Percentiles rank a stretch among this genome's conserved stretches.
Conservation (phyloP, 2,113 vertebrate genomes). For the Paramisgurnus dabryanus region DNA sequence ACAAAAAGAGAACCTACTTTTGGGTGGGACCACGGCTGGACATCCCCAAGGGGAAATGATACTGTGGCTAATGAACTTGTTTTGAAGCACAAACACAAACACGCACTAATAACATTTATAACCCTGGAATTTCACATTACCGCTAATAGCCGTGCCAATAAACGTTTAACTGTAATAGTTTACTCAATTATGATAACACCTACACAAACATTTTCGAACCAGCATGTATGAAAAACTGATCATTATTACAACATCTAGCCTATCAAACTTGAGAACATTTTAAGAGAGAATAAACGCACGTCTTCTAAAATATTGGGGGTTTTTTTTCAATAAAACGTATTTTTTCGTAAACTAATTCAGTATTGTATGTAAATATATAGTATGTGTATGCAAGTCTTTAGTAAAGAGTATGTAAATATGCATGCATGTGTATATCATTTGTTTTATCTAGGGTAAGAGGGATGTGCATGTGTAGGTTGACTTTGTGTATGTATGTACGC, state of each 20-base stretch:
- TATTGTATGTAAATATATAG: too few relatives aligned
- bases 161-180: neutral
- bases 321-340: neutral
- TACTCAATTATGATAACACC: neutral
- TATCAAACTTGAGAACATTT: neutral
- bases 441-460: slow-evolving; percentile 44
- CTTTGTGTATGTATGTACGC: slow-evolving; percentile 54
- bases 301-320: neutral
- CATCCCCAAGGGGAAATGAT: slow-evolving; percentile 9
- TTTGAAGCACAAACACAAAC: neutral
- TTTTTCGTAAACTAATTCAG: neutral
- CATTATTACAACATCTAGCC: too few relatives aligned
- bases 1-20: slow-evolving; percentile 19
- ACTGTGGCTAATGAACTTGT: neutral
- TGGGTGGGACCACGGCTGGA: neutral
- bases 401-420: slow-evolving; percentile 19
- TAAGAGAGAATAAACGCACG: neutral
- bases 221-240: neutral
- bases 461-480: slow-evolving; percentile 44
- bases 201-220: neutral
- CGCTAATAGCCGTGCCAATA: neutral
- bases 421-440: slow-evolving; percentile 8
- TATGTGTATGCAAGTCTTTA: neutral
- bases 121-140: neutral
- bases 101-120: neutral